Evolutionary conservation across 2,113 vertebrate genomes (phyloP).

Genomic region (Rhabdomys dilectus): DNA sequence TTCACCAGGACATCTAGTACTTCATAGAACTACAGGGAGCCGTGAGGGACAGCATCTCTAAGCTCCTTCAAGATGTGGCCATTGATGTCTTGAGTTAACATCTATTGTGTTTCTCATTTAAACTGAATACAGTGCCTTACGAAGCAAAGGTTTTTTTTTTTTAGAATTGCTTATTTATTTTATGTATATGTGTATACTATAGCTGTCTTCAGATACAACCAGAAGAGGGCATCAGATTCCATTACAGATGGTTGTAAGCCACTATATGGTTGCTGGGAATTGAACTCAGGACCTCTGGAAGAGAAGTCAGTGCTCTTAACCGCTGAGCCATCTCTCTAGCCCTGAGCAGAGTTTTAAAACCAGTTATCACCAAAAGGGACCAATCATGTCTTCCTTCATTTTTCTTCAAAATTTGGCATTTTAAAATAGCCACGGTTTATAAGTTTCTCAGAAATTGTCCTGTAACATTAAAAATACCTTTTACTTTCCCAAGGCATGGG

Average conservation of each 20-base stretch:
- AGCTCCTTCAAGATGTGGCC: neutral
- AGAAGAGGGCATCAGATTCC: too few species aligned
- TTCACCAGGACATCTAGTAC: neutral
- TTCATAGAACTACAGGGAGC: neutral
- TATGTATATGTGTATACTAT: too few species aligned
- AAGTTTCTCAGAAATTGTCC: constrained; percentile 24
- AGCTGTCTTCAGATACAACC: too few species aligned
- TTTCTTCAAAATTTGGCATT: constrained; percentile 31
- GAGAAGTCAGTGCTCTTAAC: too few species aligned
- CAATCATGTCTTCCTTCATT: neutral
- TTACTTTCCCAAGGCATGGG: neutral
- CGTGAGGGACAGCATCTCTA: neutral
- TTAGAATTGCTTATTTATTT: too few species aligned
- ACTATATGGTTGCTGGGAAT: too few species aligned
- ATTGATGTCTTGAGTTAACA: neutral
- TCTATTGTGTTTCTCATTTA: neutral
- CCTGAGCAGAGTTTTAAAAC: neutral
- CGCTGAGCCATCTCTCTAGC: too few species aligned
- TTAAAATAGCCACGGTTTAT: neutral
- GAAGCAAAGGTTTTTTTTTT: neutral
- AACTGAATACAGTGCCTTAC: neutral
- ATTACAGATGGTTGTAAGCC: too few species aligned
- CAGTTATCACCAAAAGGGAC: neutral
- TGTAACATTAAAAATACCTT: neutral
- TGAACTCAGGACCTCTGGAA: too few species aligned